phyloP scores from a whole-genome alignment of 2,113 vertebrate species.

The Brachypodius melanocephalos region DNA sequence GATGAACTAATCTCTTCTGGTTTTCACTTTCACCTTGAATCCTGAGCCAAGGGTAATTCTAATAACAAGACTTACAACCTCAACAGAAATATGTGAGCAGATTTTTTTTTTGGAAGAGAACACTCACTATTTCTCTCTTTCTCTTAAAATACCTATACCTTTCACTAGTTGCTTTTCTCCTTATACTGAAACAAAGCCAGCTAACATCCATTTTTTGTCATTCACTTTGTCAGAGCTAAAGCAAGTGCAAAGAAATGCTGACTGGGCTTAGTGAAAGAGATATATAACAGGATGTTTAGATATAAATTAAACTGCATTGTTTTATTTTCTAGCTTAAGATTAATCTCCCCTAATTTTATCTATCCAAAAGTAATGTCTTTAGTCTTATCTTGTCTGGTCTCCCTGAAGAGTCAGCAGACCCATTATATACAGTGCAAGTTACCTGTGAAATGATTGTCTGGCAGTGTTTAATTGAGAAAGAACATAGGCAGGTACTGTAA shows the following conservation, averaged over 20 bases:
- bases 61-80: not conserved
- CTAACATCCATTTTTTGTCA: not conserved
- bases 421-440: not conserved
- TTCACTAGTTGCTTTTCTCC: not conserved
- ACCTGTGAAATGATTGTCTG: not conserved
- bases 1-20: not conserved
- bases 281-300: not conserved
- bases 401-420: not conserved
- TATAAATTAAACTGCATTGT: not conserved
- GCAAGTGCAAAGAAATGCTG: not conserved
- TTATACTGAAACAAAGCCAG: not conserved
- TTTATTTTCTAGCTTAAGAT: not conserved
- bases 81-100: not conserved
- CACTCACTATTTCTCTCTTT: not conserved
- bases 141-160: not conserved
- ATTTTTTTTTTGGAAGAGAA: not conserved
- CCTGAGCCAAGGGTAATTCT: not conserved
- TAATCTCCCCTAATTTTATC: not conserved
- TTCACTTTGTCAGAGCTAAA: not conserved
- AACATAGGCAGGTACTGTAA: not conserved
- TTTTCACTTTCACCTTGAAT: not conserved
- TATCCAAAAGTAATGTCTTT: not conserved
- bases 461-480: not conserved
- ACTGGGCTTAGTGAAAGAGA: not conserved
- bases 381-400: not conserved